Base-by-base conservation (phyloP, 2,888 invertebrate species). In the Latrodectus hesperus region DNA sequence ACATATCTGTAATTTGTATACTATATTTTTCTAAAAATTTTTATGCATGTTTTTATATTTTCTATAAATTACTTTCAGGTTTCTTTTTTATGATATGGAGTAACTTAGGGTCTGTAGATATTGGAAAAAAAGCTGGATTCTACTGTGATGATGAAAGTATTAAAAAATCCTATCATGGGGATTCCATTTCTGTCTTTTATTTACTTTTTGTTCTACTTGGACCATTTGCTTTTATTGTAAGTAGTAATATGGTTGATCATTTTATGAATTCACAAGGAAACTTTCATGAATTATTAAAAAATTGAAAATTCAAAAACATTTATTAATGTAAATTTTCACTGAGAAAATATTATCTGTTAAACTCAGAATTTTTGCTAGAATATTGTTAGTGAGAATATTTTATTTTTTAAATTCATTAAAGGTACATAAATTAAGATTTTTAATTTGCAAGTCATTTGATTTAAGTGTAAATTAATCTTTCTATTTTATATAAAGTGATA, bases 91-190 rank as follows among this genome's bases (percentile, higher is more conserved):
- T 88, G 51, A 26, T 88, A 9, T 88, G 77, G 76, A 67, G n/a
- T 8, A 88, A 88, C 73, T 88, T 83, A n/a, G 52, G 64, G 9
- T 88, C 22, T 64, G 82, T 79, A 38, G 67, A 78, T 5, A n/a
- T 53, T 65, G 78, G 77, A 5, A 88, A 65, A 74, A 79, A 79
- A 70, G 71, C 52, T 64, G 96, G 96, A 11, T 96, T 95, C 92
- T 94, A 93, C 90, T 96, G 96, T 93, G 94, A 94, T 91, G 96
- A 96, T 91, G 95, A 95, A 9, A 93, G 94, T 84, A 94, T 96
- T 91, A 94, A 94, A 0, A 94, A 94, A 92, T 94, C 94, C 88
- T 95, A 94, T 91, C 92, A 92, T 0, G 95, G 96, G 1, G 96
- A 96, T 91, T 95, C 95, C 5, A 93, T 96, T 90, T 93, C 94